phyloP scores from a whole-genome alignment of 2,797 vertebrate species.

The Diglossa cyanea region DNA sequence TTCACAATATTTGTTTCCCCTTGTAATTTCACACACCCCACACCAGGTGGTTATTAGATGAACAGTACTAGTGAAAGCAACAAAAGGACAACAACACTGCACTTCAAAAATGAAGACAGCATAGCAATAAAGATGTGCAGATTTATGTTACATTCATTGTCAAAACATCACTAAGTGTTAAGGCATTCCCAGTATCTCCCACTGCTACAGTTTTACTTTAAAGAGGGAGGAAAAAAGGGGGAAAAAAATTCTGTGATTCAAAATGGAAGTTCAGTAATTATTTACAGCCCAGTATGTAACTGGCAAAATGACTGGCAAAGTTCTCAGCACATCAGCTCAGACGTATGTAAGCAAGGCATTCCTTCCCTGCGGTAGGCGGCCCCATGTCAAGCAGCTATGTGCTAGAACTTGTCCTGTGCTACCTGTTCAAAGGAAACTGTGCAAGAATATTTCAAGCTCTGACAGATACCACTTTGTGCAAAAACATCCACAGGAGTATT shows the following conservation, averaged over 20 bases:
- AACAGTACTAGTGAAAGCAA: neutral
- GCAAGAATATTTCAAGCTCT: slow-evolving; percentile 57
- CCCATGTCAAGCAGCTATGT: slow-evolving; percentile 16
- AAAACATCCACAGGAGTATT: slow-evolving; percentile 53
- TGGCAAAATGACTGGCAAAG: slow-evolving; percentile 15
- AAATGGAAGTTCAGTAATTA: slow-evolving; percentile 20
- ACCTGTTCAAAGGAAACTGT: slow-evolving; percentile 62
- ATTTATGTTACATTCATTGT: neutral
- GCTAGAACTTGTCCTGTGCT: slow-evolving; percentile 54
- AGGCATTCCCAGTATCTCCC: neutral
- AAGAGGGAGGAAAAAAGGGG: neutral
- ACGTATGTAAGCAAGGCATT: neutral
- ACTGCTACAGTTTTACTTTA: neutral
- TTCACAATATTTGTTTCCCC: neutral
- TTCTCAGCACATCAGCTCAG: slow-evolving; percentile 9
- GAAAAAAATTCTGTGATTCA: neutral
- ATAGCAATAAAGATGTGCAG: neutral
- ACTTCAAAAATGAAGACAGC: neutral
- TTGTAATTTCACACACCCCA: neutral
- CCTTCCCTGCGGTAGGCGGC: neutral
- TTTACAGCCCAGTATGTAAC: neutral
- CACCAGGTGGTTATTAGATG: neutral
- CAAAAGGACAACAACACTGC: neutral
- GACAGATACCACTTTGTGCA: slow-evolving; percentile 45
- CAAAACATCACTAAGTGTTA: neutral